Conservation (phyloP, 1,140 invertebrate genomes). For the Hydropsyche tenuis region DNA sequence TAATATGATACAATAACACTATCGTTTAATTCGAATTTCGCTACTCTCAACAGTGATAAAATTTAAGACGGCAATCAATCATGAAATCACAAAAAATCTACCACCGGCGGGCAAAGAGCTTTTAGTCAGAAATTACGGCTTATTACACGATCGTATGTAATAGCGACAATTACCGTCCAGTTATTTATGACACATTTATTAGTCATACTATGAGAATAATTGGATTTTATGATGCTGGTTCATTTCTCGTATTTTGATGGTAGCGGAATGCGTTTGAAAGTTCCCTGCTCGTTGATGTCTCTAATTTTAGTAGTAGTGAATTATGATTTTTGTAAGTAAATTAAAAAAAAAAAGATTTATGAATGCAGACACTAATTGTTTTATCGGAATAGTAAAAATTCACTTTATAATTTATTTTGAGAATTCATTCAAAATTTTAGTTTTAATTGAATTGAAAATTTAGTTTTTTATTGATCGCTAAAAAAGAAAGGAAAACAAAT, state of each 20-base stretch:
- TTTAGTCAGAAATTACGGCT: conserved; percentile 35
- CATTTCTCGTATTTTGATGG: no score
- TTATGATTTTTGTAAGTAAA: no score
- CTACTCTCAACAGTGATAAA: conserved; percentile 3
- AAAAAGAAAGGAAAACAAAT: not conserved
- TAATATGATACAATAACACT: not conserved
- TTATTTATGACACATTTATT: conserved; percentile 45
- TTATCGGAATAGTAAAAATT: no score
- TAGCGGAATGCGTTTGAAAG: no score
- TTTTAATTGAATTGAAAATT: no score
- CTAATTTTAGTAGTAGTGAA: no score
- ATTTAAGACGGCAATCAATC: conserved; percentile 15
- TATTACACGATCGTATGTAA: conserved; percentile 38
- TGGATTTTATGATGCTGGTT: no score
- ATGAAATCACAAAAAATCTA: not conserved
- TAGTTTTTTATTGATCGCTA: not conserved
- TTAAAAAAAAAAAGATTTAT: no score
- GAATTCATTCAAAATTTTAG: no score
- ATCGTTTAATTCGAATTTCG: conserved; percentile 15
- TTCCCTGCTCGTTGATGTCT: no score
- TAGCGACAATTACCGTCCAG: conserved; percentile 23
- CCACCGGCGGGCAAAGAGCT: conserved; percentile 30
- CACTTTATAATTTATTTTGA: no score
- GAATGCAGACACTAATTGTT: no score
- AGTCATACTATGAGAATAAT: not conserved